Evolutionary conservation across 1,140 invertebrate species (phyloP).

Genomic region (Protaetia brevitarsis): DNA sequence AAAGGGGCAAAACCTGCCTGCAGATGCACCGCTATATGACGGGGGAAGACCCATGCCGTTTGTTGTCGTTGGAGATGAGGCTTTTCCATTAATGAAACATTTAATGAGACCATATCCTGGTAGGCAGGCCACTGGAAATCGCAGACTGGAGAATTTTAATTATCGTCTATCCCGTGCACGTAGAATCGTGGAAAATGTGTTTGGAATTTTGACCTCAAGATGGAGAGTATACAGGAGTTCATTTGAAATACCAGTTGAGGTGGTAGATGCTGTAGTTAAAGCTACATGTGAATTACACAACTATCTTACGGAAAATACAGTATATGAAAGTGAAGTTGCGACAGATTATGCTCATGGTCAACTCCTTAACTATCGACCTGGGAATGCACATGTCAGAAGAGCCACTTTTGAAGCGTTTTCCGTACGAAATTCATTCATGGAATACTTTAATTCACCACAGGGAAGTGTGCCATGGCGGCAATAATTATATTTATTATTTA

Average conservation of each 20-base stretch:
- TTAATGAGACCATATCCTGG: slow-evolving; percentile 22
- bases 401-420: slow-evolving; percentile 12
- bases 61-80: slow-evolving; percentile 28
- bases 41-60: slow-evolving; percentile 20
- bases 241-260: slow-evolving; percentile 27
- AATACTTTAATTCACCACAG: too few species aligned
- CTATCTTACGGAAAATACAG: slow-evolving; percentile 17
- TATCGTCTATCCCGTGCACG: slow-evolving; percentile 39
- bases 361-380: slow-evolving; percentile 4
- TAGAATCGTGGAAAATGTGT: background rate
- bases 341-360: slow-evolving; percentile 18
- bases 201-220: background rate
- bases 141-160: slow-evolving; percentile 38
- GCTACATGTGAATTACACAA: slow-evolving; percentile 30
- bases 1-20: background rate
- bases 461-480: slow-evolving; percentile 12
- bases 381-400: background rate
- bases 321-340: background rate
- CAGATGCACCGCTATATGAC: slow-evolving; percentile 17
- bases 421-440: slow-evolving; percentile 10
- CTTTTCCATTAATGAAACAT: background rate
- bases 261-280: slow-evolving; percentile 26
- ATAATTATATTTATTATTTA: background rate
- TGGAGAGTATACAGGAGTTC: slow-evolving; percentile 24
- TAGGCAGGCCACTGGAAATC: slow-evolving; percentile 4